Percentiles rank a stretch among this genome's conserved stretches.
Evolutionary conservation across 2,113 vertebrate species (phyloP).

Genomic region (Leptocoma aspasia): DNA sequence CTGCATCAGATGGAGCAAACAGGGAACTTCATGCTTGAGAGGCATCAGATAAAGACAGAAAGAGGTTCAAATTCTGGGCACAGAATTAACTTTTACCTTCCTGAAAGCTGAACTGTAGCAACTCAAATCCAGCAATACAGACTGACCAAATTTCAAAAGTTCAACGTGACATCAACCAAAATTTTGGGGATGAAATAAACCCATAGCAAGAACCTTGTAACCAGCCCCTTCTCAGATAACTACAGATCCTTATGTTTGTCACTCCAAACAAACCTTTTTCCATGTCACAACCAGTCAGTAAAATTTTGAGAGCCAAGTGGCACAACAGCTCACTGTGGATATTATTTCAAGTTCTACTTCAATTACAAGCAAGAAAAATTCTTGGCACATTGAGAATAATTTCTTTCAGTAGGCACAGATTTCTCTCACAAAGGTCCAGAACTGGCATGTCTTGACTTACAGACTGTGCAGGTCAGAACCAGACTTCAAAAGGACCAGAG

Average conservation of each 20-base stretch:
- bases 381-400: background rate
- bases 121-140: background rate
- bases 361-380: background rate
- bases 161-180: background rate
- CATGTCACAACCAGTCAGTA: background rate
- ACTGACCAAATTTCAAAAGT: accelerated
- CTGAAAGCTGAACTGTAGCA: background rate
- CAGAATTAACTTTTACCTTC: background rate
- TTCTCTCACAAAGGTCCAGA: background rate
- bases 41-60: conserved; percentile 10
- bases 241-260: background rate
- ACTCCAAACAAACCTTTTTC: background rate
- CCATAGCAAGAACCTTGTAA: background rate
- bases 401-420: background rate
- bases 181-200: background rate
- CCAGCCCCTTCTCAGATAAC: background rate
- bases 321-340: background rate
- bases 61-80: background rate
- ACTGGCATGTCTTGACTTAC: background rate
- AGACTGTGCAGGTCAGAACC: background rate
- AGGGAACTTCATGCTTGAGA: conserved; percentile 9
- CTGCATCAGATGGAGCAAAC: background rate
- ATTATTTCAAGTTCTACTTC: background rate
- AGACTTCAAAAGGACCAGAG: background rate
- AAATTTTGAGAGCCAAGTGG: background rate